These are phyloP conservation scores for Meganola albula DNA, from an alignment of 2,888 invertebrate genomes.

Conservation along the genomic window DNA sequence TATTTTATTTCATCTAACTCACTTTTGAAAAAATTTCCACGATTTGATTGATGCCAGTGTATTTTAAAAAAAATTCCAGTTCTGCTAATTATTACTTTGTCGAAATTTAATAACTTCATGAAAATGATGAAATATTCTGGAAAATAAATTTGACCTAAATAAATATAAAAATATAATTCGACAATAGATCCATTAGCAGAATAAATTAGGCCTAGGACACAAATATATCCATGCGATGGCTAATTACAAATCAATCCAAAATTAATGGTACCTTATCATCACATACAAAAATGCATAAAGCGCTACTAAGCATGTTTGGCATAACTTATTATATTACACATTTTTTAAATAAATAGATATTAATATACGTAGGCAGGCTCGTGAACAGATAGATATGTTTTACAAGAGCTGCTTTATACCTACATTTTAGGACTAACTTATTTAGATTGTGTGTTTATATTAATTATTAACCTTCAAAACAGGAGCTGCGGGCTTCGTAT, in stretches of 20 bases:
- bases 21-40: no score
- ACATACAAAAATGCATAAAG: no score
- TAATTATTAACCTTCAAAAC: conserved; percentile 14
- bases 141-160: no score
- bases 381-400: conserved; percentile 3
- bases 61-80: no score
- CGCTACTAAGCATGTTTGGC: conserved; percentile 27
- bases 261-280: no score
- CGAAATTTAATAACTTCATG: conserved; percentile 10
- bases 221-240: no score
- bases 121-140: not conserved
- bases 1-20: conserved; percentile 19
- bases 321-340: no score
- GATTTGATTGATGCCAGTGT: no score
- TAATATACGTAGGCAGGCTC: conserved; percentile 1
- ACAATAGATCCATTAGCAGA: conserved; percentile 30
- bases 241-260: no score
- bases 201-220: no score
- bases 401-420: conserved; percentile 14
- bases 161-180: no score
- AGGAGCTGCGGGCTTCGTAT: conserved; percentile 24
- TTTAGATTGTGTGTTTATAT: conserved; percentile 8
- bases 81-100: conserved; percentile 30
- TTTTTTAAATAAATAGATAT: not conserved
- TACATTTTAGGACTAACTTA: conserved; percentile 23